Percentiles rank a stretch among this genome's conserved stretches.
These are phyloP conservation scores for Cuniculus paca DNA, from an alignment of 2,797 vertebrate species.

Conservation along the genomic window DNA sequence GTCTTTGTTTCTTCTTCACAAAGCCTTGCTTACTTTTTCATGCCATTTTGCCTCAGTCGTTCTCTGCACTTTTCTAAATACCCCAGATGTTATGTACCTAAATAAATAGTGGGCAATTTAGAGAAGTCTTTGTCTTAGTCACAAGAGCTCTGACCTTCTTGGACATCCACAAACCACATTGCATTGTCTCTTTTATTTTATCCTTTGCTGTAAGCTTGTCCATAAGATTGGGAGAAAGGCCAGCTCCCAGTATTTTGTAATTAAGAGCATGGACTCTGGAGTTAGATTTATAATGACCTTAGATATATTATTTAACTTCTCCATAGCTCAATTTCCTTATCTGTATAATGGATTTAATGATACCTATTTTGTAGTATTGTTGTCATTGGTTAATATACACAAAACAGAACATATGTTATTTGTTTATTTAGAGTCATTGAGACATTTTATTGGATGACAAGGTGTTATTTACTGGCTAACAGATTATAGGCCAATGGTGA, in stretches of 20 bases:
- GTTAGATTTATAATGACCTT: conserved; percentile 33
- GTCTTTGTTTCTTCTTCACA: not conserved
- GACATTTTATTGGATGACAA: not conserved
- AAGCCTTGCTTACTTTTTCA: not conserved
- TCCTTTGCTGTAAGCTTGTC: not conserved
- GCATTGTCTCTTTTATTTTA: not conserved
- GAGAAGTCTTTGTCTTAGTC: not conserved
- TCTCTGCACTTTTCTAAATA: not conserved
- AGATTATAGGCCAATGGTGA: not conserved
- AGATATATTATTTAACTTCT: conserved; percentile 40
- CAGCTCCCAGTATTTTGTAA: not conserved
- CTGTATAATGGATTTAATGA: conserved; percentile 13
- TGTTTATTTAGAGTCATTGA: not conserved
- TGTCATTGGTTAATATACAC: not conserved
- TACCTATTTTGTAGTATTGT: not conserved
- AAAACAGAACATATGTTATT: not conserved
- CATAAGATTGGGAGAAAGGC: not conserved
- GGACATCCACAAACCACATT: not conserved
- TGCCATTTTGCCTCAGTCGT: not conserved
- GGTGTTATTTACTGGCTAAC: not conserved
- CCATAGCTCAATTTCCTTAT: conserved; percentile 51
- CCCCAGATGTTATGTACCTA: not conserved
- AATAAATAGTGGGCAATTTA: not conserved
- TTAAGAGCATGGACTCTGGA: conserved; percentile 53
- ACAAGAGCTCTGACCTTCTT: not conserved